Evolutionary conservation across 2,113 vertebrate species (phyloP).

Genomic region (Redunca redunca): DNA sequence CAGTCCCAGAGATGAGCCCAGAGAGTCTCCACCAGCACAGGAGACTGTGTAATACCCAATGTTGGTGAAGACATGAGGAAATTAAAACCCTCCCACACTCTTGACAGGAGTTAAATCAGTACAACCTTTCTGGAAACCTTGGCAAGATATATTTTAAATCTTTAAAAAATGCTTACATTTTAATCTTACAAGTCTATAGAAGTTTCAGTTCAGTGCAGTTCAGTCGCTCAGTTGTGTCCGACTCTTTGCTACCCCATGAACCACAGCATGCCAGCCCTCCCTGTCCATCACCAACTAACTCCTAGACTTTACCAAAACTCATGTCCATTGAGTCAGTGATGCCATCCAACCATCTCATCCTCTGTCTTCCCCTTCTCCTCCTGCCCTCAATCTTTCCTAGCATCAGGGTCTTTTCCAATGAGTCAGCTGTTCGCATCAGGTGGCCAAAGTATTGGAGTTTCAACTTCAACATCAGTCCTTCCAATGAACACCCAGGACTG

Average conservation of each 20-base stretch:
- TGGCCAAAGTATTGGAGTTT: neutral
- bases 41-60: neutral
- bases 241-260: neutral
- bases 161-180: neutral
- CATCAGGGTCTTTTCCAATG: neutral
- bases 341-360: neutral
- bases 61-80: neutral
- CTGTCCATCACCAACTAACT: neutral
- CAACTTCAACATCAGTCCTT: neutral
- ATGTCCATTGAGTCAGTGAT: neutral
- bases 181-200: neutral
- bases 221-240: rapidly evolving
- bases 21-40: neutral
- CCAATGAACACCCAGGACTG: neutral
- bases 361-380: neutral
- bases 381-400: neutral
- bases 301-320: neutral
- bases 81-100: neutral
- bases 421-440: neutral
- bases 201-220: neutral
- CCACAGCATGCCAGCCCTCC: neutral
- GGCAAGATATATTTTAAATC: neutral
- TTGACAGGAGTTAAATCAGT: neutral
- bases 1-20: neutral
- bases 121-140: neutral